A percentile compares a stretch with the other conserved stretches of the same genome.
Evolutionary conservation across 2,113 vertebrate genomes (phyloP).

Genomic region (Thamnophis sirtalis): DNA sequence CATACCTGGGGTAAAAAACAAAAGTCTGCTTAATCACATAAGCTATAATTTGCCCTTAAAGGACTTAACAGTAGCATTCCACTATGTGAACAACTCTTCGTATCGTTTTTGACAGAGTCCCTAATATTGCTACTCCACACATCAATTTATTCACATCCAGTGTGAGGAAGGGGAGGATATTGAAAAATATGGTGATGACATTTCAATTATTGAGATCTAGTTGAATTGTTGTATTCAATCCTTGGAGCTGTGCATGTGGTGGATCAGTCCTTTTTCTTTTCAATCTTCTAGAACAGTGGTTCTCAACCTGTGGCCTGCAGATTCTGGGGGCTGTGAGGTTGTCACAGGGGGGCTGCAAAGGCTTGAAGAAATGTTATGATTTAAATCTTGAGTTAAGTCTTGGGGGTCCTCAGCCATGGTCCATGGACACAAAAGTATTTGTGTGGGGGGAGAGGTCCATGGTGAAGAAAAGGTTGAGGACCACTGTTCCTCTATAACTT

Average conservation of each 20-base stretch:
- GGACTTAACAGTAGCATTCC: neutral
- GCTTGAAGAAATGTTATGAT: neutral
- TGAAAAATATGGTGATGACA: neutral
- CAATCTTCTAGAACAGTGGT: neutral
- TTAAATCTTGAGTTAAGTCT: neutral
- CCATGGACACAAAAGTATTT: neutral
- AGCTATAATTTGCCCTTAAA: neutral
- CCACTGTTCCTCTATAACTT: neutral
- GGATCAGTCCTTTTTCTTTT: neutral
- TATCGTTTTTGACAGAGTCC: neutral
- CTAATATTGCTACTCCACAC: neutral
- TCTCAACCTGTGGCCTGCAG: neutral
- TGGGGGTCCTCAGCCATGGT: neutral
- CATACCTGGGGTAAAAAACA: constrained; percentile 74
- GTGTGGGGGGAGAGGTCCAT: neutral
- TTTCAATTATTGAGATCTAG: neutral
- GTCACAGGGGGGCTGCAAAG: neutral
- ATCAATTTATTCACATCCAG: neutral
- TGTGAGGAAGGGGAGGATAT: neutral
- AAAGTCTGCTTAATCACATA: neutral
- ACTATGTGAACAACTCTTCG: constrained; percentile 12
- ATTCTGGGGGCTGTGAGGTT: neutral
- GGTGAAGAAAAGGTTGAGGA: neutral
- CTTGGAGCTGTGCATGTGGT: neutral
- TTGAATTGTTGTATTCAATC: neutral